phyloP scores from a whole-genome alignment of 2,888 invertebrate genomes.

The Lasioglossum oenotherae region DNA sequence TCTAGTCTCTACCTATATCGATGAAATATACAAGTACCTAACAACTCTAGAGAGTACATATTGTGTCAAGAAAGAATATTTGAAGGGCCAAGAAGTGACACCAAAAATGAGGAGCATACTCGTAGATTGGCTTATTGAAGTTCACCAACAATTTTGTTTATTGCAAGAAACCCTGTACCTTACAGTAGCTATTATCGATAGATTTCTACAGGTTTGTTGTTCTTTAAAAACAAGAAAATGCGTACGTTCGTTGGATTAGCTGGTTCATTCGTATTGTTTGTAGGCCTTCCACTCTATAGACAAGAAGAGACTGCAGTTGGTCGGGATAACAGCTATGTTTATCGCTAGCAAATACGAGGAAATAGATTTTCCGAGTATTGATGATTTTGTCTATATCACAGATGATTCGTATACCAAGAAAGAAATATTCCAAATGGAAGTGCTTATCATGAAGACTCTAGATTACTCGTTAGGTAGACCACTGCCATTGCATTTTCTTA shows the following conservation, averaged over 20 bases:
- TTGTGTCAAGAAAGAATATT: constrained; percentile 88
- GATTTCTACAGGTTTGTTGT: constrained; percentile 91
- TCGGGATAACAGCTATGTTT: constrained; percentile 95
- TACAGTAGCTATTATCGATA: constrained; percentile 94
- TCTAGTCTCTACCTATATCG: constrained; percentile 93
- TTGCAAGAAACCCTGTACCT: constrained; percentile 95
- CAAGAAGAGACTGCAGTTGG: constrained; percentile 92
- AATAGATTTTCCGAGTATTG: constrained; percentile 93
- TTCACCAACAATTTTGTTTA: constrained; percentile 94
- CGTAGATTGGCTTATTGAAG: constrained; percentile 97
- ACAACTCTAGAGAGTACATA: constrained; percentile 90
- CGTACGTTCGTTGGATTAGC: no score
- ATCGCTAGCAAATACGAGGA: constrained; percentile 98
- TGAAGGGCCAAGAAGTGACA: constrained; percentile 90
- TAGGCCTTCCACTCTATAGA: constrained; percentile 88
- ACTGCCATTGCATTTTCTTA: constrained; percentile 94
- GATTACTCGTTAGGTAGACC: constrained; percentile 94
- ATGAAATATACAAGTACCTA: constrained; percentile 95
- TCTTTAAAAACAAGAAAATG: not conserved
- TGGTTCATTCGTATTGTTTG: constrained; percentile 69
- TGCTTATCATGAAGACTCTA: constrained; percentile 90
- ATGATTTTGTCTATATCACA: constrained; percentile 96
- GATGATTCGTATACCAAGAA: constrained; percentile 93
- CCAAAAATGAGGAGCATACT: constrained; percentile 95
- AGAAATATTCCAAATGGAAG: constrained; percentile 94